Evolutionary conservation across 2,888 invertebrate species (phyloP).

Genomic region (Drosophila putrida): DNA sequence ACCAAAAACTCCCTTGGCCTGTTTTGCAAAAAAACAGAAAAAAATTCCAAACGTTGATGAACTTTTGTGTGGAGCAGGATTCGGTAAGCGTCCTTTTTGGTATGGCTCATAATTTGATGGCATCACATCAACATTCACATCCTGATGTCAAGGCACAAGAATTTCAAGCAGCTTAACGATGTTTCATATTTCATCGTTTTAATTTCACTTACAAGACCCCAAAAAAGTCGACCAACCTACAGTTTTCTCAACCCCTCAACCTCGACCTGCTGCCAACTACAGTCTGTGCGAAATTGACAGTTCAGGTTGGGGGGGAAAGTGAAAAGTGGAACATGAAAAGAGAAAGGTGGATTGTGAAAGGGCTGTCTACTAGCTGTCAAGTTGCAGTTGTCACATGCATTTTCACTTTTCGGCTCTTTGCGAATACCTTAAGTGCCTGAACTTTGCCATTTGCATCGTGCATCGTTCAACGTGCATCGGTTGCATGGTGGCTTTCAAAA

Average conservation of each 20-base stretch:
- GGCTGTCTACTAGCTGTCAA: conserved; percentile 32
- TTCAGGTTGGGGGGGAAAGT: background rate
- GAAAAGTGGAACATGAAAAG: no score
- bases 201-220: conserved; percentile 63
- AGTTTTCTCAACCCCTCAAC: conserved; percentile 7
- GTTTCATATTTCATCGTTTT: conserved; percentile 69
- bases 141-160: conserved; percentile 59
- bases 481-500: conserved; percentile 20
- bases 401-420: conserved; percentile 56
- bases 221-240: conserved; percentile 17
- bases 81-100: conserved; percentile 42
- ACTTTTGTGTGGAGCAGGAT: conserved; percentile 58
- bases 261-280: conserved; percentile 16
- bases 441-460: conserved; percentile 49
- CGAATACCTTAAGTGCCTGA: conserved; percentile 40
- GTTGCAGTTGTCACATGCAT: conserved; percentile 63
- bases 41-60: conserved; percentile 59
- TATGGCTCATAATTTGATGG: conserved; percentile 65
- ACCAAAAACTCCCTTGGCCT: conserved; percentile 15
- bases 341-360: background rate
- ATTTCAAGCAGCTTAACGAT: conserved; percentile 66
- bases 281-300: conserved; percentile 25
- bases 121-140: conserved; percentile 52
- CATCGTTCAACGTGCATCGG: no score
- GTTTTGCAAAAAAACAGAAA: no score